phyloP scores from a whole-genome alignment of 2,888 invertebrate genomes.

The Chaitophorus viminalis region DNA sequence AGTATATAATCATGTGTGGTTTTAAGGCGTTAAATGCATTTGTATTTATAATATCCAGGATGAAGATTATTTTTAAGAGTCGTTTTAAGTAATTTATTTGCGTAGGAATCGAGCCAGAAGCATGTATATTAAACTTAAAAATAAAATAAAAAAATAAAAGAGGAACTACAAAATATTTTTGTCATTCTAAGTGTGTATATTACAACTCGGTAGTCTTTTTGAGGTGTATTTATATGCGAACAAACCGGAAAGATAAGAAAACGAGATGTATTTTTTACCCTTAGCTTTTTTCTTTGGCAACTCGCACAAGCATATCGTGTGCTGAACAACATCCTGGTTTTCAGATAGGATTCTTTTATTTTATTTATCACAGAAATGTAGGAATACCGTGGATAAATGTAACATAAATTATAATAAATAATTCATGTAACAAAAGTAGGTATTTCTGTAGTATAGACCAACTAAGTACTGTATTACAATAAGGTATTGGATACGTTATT shows the following conservation, averaged over 20 bases:
- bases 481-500: neutral
- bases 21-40: conserved; percentile 20
- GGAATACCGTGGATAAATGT: neutral
- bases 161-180: conserved; percentile 56
- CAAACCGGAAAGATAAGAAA: conserved; percentile 60
- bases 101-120: conserved; percentile 57
- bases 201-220: conserved; percentile 49
- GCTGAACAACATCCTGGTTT: conserved; percentile 8
- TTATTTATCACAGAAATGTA: conserved; percentile 27
- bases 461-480: neutral
- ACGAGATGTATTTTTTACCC: conserved; percentile 55
- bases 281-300: conserved; percentile 48
- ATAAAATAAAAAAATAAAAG: conserved; percentile 27
- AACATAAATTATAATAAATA: conserved; percentile 26
- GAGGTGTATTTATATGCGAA: conserved; percentile 55
- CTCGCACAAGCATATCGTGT: neutral
- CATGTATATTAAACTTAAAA: conserved; percentile 35
- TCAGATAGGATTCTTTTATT: conserved; percentile 41
- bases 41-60: conserved; percentile 30
- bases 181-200: conserved; percentile 49
- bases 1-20: neutral
- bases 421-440: neutral
- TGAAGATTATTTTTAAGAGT: conserved; percentile 22
- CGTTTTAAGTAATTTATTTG: conserved; percentile 55
- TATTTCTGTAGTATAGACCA: neutral